A percentile compares a stretch with the other conserved stretches of the same genome.
These are phyloP conservation scores for Nylanderia fulva DNA, from an alignment of 1,140 invertebrate species.

Conservation along the genomic window DNA sequence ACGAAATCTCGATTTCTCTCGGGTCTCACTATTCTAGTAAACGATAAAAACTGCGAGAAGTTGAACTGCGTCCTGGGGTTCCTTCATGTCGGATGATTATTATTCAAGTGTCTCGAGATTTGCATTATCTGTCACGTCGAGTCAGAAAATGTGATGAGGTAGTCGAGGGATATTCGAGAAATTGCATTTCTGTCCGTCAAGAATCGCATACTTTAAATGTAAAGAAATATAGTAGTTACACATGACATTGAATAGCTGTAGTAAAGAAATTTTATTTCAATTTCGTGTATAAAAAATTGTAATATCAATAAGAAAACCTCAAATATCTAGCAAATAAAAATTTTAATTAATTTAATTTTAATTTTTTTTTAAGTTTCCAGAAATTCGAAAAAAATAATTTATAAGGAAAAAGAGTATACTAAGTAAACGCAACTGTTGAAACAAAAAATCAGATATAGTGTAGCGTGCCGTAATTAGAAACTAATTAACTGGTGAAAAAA, in stretches of 20 bases:
- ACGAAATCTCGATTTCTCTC: neutral
- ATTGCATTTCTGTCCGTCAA: conserved; percentile 26
- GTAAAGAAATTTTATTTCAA: neutral
- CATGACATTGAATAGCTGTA: neutral
- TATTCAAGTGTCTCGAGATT: neutral
- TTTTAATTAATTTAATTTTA: neutral
- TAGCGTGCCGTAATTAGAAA: conserved; percentile 3
- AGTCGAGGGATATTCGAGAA: neutral
- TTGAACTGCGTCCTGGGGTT: neutral
- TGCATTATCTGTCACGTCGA: neutral
- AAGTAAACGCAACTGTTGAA: neutral
- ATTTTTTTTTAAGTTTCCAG: too few relatives aligned
- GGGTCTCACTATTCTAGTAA: neutral
- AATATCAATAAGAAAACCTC: neutral
- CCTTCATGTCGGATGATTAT: neutral
- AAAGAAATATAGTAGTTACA: neutral
- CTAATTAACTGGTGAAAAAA: neutral
- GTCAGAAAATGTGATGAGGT: conserved; percentile 16
- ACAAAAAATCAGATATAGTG: neutral
- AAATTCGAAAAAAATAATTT: neutral
- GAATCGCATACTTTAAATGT: neutral
- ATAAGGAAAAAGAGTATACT: neutral
- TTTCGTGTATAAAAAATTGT: neutral
- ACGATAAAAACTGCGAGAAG: too few relatives aligned
- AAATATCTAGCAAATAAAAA: neutral